These are phyloP conservation scores for Novumbra hubbsi DNA, from an alignment of 2,797 vertebrate species.

Conservation along the genomic window DNA sequence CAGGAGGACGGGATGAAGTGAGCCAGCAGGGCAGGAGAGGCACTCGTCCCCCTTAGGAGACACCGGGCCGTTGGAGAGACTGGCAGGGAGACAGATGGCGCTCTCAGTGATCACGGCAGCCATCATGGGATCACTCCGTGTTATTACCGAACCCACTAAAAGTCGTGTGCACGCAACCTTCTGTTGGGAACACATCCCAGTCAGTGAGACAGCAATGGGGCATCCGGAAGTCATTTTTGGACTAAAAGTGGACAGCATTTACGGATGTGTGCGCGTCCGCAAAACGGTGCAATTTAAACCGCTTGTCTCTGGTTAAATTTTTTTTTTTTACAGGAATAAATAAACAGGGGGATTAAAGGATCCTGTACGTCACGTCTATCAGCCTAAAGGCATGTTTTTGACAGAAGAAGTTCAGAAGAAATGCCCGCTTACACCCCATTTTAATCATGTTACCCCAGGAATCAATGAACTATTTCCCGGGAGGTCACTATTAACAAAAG, in stretches of 20 bases:
- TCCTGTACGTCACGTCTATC: slow-evolving; percentile 19
- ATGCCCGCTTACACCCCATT: slow-evolving; percentile 65
- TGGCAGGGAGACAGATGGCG: slow-evolving; percentile 70
- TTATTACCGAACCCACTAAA: slow-evolving; percentile 70
- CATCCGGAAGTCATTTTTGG: slow-evolving; percentile 13
- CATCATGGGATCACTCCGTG: slow-evolving; percentile 60
- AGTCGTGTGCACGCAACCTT: slow-evolving; percentile 62
- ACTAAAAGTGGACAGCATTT: background rate
- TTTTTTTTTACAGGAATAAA: background rate
- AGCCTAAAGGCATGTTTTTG: slow-evolving; percentile 35
- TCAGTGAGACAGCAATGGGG: slow-evolving; percentile 20
- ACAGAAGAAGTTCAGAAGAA: slow-evolving; percentile 65
- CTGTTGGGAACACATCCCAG: slow-evolving; percentile 53
- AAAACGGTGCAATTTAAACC: too few species aligned
- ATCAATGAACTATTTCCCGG: slow-evolving; percentile 73
- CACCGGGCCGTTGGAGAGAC: slow-evolving; percentile 45
- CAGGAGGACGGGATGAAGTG: slow-evolving; percentile 21
- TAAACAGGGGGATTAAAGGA: too few species aligned
- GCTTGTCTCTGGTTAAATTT: background rate
- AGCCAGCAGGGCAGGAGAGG: slow-evolving; percentile 33
- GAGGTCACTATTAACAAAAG: slow-evolving; percentile 58
- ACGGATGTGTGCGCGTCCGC: background rate
- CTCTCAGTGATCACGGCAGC: slow-evolving; percentile 62
- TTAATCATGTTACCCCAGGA: slow-evolving; percentile 64
- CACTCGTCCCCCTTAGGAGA: slow-evolving; percentile 51